These are phyloP conservation scores for Callosobruchus maculatus DNA, from an alignment of 2,888 invertebrate genomes.

Conservation along the genomic window DNA sequence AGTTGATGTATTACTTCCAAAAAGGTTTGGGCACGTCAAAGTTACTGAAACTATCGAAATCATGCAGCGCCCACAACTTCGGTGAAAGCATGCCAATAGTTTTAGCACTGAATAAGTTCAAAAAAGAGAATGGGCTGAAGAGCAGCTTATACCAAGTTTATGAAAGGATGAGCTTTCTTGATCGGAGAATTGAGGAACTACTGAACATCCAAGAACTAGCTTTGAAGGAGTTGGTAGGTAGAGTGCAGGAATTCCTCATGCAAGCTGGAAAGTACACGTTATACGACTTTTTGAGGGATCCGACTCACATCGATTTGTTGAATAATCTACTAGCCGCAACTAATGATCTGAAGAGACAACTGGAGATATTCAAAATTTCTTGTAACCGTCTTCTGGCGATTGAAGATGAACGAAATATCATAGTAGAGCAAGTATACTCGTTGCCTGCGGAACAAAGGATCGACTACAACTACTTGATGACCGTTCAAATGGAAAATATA, in stretches of 20 bases:
- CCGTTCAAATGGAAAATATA: conserved; percentile 36
- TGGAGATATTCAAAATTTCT: conserved; percentile 34
- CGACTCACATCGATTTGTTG: conserved; percentile 30
- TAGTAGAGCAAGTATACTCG: conserved; percentile 40
- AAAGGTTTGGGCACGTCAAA: conserved; percentile 28
- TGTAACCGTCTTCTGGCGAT: conserved; percentile 34
- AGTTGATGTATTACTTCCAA: conserved; percentile 37
- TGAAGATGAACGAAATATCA: conserved; percentile 40
- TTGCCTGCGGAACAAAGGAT: conserved; percentile 34
- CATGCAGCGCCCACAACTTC: conserved; percentile 29
- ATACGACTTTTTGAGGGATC: conserved; percentile 21
- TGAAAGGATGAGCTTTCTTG: conserved; percentile 33
- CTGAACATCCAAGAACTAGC: conserved; percentile 33
- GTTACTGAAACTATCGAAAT: conserved; percentile 32
- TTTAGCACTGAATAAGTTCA: conserved; percentile 36
- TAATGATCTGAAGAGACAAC: conserved; percentile 25
- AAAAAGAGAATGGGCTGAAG: conserved; percentile 33
- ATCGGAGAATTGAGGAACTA: conserved; percentile 21
- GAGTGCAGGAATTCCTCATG: conserved; percentile 24
- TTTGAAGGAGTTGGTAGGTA: conserved; percentile 30
- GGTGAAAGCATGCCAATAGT: conserved; percentile 36
- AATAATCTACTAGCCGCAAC: conserved; percentile 31
- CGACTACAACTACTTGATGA: conserved; percentile 34
- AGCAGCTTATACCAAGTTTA: conserved; percentile 32
- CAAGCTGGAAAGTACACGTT: conserved; percentile 12